Conservation (phyloP, 2,113 vertebrate genomes). For the Echinops telfairi region DNA sequence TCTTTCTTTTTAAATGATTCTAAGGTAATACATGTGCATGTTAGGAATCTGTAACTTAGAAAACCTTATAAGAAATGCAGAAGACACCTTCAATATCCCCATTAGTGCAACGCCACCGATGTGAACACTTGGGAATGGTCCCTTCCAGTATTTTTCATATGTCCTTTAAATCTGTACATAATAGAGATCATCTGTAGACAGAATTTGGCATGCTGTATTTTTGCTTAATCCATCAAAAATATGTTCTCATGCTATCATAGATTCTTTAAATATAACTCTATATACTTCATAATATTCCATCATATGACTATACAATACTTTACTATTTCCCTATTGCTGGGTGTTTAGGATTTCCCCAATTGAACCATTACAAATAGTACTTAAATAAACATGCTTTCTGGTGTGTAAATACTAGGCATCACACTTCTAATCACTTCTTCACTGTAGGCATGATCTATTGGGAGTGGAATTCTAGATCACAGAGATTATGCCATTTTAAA, state of each 20-base stretch:
- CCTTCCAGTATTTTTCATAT: not conserved
- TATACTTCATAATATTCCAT: slow-evolving; percentile 14
- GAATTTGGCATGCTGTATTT: not conserved
- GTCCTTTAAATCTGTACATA: not conserved
- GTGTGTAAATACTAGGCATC: not conserved
- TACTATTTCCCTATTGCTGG: slow-evolving; percentile 38
- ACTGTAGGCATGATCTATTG: not conserved
- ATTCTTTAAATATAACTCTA: not conserved
- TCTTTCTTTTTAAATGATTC: slow-evolving; percentile 38
- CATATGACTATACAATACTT: not conserved
- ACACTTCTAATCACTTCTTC: slow-evolving; percentile 31
- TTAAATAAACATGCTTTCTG: not conserved
- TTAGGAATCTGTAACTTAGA: slow-evolving; percentile 41
- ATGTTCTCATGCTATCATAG: slow-evolving; percentile 16
- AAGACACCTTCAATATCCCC: not conserved
- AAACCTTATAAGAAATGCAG: not conserved
- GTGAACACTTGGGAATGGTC: not conserved
- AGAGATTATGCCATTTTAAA: slow-evolving; percentile 29
- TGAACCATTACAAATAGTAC: not conserved
- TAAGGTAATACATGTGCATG: not conserved
- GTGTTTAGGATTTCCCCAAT: not conserved
- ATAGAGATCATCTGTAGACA: not conserved
- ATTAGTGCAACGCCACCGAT: not conserved
- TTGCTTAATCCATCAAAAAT: slow-evolving; percentile 18
- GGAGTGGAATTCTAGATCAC: slow-evolving; percentile 27